Conservation (phyloP, 2,797 vertebrate genomes). For the Scolopax bukidnonensis region DNA sequence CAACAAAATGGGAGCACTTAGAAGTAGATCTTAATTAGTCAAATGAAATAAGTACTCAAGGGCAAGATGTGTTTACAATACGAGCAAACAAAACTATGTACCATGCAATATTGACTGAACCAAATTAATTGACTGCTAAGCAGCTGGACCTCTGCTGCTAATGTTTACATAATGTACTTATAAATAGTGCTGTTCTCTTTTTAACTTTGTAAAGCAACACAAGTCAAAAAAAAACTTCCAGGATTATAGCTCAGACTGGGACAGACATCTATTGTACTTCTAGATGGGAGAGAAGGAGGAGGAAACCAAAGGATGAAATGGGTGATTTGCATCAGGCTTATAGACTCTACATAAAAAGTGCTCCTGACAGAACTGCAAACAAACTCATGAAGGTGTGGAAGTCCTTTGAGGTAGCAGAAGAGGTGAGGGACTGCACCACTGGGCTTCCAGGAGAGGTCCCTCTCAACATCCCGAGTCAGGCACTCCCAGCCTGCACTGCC, state of each 20-base stretch:
- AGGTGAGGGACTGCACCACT: background rate
- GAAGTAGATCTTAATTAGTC: slow-evolving; percentile 57
- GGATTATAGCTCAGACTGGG: background rate
- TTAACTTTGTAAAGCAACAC: slow-evolving; percentile 31
- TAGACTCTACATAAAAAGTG: background rate
- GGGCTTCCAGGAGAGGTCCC: background rate
- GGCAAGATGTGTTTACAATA: slow-evolving; percentile 54
- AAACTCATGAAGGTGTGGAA: background rate
- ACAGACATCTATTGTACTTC: background rate
- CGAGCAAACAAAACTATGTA: slow-evolving; percentile 28
- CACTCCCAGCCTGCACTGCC: background rate
- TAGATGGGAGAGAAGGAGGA: background rate
- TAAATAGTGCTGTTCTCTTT: slow-evolving; percentile 38
- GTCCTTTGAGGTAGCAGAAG: background rate
- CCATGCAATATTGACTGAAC: slow-evolving; percentile 62
- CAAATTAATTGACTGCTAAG: slow-evolving; percentile 52
- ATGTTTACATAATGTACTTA: slow-evolving; percentile 49
- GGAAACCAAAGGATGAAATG: background rate
- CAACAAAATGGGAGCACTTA: slow-evolving; percentile 29
- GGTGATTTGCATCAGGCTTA: background rate
- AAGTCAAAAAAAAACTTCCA: background rate
- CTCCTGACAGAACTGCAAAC: background rate
- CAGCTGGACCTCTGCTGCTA: slow-evolving; percentile 47
- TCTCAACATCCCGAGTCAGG: fast-evolving
- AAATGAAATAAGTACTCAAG: slow-evolving; percentile 50